Base-by-base conservation (phyloP, 2,797 vertebrate species). In the Sebastes variabilis region DNA sequence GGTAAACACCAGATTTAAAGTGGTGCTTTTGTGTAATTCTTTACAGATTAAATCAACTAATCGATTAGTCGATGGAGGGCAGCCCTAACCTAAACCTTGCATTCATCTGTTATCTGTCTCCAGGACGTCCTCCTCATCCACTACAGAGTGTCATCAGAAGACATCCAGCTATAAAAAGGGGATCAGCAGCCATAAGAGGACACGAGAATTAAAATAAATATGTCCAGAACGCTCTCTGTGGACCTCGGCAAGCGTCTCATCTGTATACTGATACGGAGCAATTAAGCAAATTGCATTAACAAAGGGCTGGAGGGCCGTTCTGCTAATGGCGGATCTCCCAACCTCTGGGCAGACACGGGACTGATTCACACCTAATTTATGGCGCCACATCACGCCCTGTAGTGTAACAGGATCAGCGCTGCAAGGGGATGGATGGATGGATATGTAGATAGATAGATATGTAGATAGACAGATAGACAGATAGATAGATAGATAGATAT, bases 261-360 rank as follows among this genome's bases (percentile, higher is more conserved):
- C 84, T 84, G 93, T 91, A 88, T 81, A 92, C 92, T 89, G 92
- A 94, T 94, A 92, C 66, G 65, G 84, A 91, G 94, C 94, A 95
- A 95, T 95, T 96, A 95, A 93, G 93, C 87, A 94, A 95, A 96
- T 95, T 93, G 89, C 92, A 94, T 88, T 93, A 95, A 94, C 92
- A 93, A 95, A 94, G 92, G 94, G 91, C 94, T 87, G 82, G 75
- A 87, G 93, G 94, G 91, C 91, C 80, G 75, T 92, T 90, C 85
- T 66, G 80, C 92, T 94, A 94, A 96, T 95, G 90, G 89, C 82
- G 86, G 83, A 89, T 91, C 92, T 85, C 88, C 71, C 80, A 85
- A 95, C 93, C 94, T 94, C 93, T 82, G 94, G 92, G 92, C 93
- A 92, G 92, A 92, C 87, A 74, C 84, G 66, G 79, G 81, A 91